Base-by-base conservation (phyloP, 2,797 vertebrate species). In the Channa striata region DNA sequence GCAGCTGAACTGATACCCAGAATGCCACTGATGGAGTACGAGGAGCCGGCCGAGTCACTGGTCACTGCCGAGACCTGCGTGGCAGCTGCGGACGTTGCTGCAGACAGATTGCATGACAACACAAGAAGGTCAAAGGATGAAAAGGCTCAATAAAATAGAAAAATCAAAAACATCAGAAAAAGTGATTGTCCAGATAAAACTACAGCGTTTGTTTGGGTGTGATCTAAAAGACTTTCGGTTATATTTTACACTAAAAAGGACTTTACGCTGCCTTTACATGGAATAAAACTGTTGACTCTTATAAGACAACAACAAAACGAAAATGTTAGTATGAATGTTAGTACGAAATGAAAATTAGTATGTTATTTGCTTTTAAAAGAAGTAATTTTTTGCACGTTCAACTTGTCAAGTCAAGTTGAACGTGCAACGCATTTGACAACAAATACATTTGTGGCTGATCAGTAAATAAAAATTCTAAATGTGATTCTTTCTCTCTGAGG, bases 21-120 rank as follows among this genome's bases (percentile, higher is more conserved):
- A 93, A 99, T 99, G 77, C 97, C 97, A 1, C 97, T 99, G 90
- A 99, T 99, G 84, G 97, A 99, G 91, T 99, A 99, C 16, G 97
- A 99, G 3, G 97, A 99, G 82, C 97, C 97, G 0, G 97, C 96
- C 0, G 97, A 96, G 82, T 99, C 97, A 0, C 95, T 98, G 93
- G 95, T 97, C 80, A 97, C 97, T 0, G 96, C 96, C 0, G 97
- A 97, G 87, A 97, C 97, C 89, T 97, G 97, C 46, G 97, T 98
- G 83, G 96, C 96, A 0, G 97, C 96, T 61, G 97, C 97, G 0
- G 97, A 97, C 62, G 97, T 97, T 37, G 94, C 97, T 99, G 92
- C 13, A 87, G 81, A 81, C 48, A 85, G 68, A 91, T 34, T 49
- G 80, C 44, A 77, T 16, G 20, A 56, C 23, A 64, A 23, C 16